These are phyloP conservation scores for Dipodomys ordii DNA, from an alignment of 2,113 vertebrate genomes.

Conservation along the genomic window DNA sequence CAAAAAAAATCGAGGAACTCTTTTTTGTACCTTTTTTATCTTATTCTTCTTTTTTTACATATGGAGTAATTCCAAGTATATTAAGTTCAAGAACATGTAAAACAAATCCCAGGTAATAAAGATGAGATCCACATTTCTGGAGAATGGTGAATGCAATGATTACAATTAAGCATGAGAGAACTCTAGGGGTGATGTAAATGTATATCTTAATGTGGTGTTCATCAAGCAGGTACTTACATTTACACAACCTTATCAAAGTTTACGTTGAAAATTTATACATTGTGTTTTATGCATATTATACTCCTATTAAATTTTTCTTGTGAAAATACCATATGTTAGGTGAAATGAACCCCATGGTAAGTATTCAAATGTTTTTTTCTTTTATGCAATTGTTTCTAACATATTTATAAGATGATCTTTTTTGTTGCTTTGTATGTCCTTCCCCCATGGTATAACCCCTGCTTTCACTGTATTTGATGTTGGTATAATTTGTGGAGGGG, in stretches of 20 bases:
- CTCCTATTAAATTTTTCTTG: neutral
- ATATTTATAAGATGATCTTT: too few relatives aligned
- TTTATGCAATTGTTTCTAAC: too few relatives aligned
- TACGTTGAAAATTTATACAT: neutral
- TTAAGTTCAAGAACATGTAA: neutral
- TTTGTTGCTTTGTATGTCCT: too few relatives aligned
- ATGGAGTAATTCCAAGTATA: neutral
- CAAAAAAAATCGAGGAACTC: too few relatives aligned
- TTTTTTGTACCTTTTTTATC: too few relatives aligned
- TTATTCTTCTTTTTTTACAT: neutral
- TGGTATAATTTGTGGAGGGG: too few relatives aligned
- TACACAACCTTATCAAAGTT: neutral
- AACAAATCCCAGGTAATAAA: neutral
- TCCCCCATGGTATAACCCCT: too few relatives aligned
- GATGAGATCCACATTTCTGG: neutral
- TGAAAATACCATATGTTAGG: too few relatives aligned
- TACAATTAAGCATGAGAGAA: neutral
- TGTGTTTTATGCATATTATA: conserved; percentile 23
- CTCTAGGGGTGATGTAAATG: neutral
- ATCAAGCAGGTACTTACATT: neutral
- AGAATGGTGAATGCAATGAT: neutral
- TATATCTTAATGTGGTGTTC: neutral
- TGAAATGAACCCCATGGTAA: too few relatives aligned
- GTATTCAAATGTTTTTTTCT: too few relatives aligned
- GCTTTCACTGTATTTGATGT: too few relatives aligned